Evolutionary conservation across 2,113 vertebrate species (phyloP).

Genomic region (Eurypyga helias): DNA sequence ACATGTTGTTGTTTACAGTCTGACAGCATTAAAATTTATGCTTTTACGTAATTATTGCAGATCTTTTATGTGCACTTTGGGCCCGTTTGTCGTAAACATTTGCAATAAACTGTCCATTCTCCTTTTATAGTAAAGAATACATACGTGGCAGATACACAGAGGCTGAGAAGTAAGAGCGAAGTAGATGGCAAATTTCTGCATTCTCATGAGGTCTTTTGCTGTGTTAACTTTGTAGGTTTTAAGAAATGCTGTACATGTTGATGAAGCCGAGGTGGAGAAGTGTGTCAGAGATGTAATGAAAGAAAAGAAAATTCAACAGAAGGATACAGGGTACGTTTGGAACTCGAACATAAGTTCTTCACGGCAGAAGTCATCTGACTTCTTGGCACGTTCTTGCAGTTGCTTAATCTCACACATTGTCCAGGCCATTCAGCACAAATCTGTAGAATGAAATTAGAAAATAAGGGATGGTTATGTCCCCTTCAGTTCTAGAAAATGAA

Average conservation of each 20-base stretch:
- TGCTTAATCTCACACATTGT: background rate
- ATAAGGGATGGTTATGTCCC: background rate
- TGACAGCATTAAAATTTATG: background rate
- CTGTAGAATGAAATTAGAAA: background rate
- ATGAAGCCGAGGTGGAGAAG: conserved; percentile 77
- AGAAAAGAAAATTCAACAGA: conserved; percentile 85
- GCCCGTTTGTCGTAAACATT: background rate
- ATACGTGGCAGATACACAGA: background rate
- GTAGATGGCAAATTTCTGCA: background rate
- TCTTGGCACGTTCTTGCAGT: background rate
- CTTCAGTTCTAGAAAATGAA: background rate
- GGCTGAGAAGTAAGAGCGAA: background rate
- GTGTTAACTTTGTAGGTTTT: conserved; percentile 78
- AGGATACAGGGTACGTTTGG: conserved; percentile 81
- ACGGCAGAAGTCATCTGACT: background rate
- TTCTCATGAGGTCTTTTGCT: background rate
- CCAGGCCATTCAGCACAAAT: background rate
- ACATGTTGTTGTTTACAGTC: background rate
- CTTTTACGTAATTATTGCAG: background rate
- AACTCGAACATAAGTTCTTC: background rate
- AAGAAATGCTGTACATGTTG: conserved; percentile 76
- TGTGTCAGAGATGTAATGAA: conserved; percentile 84
- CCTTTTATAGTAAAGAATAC: background rate
- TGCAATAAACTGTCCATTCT: background rate
- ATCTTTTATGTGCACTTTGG: background rate